Percentiles rank a stretch among this genome's conserved stretches.
These are phyloP conservation scores for Limanda limanda DNA, from an alignment of 2,113 vertebrate genomes.

Conservation along the genomic window DNA sequence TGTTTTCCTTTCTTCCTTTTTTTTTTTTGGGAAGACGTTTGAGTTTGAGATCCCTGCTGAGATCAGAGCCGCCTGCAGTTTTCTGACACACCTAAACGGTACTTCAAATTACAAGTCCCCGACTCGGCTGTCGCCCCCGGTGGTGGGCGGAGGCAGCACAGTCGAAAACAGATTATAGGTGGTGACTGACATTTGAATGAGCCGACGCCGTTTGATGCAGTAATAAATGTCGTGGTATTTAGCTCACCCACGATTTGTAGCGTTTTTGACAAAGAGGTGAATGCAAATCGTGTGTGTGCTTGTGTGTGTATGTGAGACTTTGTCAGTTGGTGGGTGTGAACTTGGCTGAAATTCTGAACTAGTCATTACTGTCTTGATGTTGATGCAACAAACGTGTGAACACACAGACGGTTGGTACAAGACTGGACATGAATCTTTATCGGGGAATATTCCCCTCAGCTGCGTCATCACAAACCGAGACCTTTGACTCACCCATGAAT, in stretches of 20 bases:
- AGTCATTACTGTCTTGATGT: conserved; percentile 24
- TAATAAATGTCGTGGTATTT: conserved; percentile 31
- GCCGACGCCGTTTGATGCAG: conserved; percentile 22
- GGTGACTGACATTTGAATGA: conserved; percentile 49
- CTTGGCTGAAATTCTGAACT: conserved; percentile 25
- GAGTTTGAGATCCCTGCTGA: conserved; percentile 47
- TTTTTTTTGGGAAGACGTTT: conserved; percentile 27
- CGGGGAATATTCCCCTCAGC: neutral
- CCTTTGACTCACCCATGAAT: neutral
- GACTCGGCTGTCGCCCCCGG: conserved; percentile 34
- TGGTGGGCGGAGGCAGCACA: conserved; percentile 41
- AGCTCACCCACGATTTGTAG: conserved; percentile 24
- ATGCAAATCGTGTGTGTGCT: neutral
- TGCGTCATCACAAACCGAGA: neutral
- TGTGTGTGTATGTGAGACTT: conserved; percentile 29
- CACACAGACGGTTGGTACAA: neutral
- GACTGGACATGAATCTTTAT: conserved; percentile 4
- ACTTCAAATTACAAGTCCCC: conserved; percentile 59
- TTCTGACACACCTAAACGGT: conserved; percentile 53
- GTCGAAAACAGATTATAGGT: conserved; percentile 10
- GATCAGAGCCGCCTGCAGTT: conserved; percentile 59
- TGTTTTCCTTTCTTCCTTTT: conserved; percentile 3
- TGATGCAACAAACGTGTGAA: conserved; percentile 21
- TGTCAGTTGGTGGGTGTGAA: conserved; percentile 23
- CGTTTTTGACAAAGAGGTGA: conserved; percentile 25